Conservation (phyloP, 1,140 invertebrate genomes). For the Daktulosphaira vitifoliae region DNA sequence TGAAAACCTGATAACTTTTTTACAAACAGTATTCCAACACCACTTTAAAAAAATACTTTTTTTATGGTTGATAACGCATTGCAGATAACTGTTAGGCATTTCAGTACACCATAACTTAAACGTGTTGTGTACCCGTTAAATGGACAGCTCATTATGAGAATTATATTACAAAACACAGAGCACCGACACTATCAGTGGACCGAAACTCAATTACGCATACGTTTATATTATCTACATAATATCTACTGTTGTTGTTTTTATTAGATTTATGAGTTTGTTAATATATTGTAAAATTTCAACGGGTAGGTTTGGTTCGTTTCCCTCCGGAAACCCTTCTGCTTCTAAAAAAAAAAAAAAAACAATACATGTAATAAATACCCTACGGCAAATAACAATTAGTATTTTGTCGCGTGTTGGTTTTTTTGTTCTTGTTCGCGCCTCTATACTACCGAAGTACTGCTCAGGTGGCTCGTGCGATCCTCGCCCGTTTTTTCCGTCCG, state of each 20-base stretch:
- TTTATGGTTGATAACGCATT: too few species aligned
- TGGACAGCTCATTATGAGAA: too few species aligned
- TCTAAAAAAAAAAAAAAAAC: constrained; percentile 17
- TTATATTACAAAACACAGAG: too few species aligned
- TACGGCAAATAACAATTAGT: constrained; percentile 24
- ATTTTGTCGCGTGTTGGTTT: constrained; percentile 16
- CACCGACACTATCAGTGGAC: constrained; percentile 5
- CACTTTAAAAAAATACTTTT: too few species aligned
- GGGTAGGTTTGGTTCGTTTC: not conserved
- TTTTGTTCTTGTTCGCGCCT: constrained; percentile 28
- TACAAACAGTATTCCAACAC: too few species aligned
- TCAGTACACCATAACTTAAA: too few species aligned
- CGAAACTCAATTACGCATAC: constrained; percentile 14
- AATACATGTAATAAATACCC: constrained; percentile 21
- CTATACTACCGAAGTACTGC: not conserved
- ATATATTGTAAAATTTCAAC: not conserved
- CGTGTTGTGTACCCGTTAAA: too few species aligned
- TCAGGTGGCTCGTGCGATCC: constrained; percentile 16
- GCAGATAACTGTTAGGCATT: too few species aligned
- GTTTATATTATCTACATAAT: not conserved
- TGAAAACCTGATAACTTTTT: too few species aligned
- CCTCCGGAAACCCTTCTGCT: constrained; percentile 24
- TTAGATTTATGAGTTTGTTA: constrained; percentile 26
- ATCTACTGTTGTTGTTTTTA: not conserved
- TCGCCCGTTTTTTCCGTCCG: not conserved